phyloP scores from a whole-genome alignment of 2,113 vertebrate genomes.

The Nannobrachium achirus region DNA sequence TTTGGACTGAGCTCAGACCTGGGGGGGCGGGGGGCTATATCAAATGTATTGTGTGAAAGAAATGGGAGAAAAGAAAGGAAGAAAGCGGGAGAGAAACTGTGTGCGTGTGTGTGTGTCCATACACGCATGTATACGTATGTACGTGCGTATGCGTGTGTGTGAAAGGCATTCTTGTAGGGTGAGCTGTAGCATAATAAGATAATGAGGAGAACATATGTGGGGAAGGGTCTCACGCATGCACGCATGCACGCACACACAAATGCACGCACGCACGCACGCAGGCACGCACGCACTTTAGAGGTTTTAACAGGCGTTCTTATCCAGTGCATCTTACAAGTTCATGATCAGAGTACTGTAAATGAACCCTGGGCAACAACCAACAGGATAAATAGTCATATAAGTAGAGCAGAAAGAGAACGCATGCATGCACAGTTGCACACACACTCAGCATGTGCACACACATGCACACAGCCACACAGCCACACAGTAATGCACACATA shows the following conservation, averaged over 20 bases:
- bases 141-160: no score
- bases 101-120: no score
- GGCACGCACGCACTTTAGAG: background rate
- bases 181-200: background rate
- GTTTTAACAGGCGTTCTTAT: no score
- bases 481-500: conserved; percentile 17
- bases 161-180: no score
- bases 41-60: background rate
- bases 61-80: background rate
- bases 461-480: background rate
- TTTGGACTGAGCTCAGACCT: conserved; percentile 11
- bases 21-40: background rate
- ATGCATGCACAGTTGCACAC: no score
- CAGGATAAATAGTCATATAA: no score
- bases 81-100: background rate
- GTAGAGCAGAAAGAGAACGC: no score
- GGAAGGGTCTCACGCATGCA: conserved; percentile 16
- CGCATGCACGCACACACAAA: conserved; percentile 11
- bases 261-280: conserved; percentile 51
- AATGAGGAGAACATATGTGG: conserved; percentile 16
- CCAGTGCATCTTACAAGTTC: no score
- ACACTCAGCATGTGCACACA: conserved; percentile 31
- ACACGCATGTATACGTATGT: no score
- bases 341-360: no score
- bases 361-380: no score